These are phyloP conservation scores for Pseudomyrmex concolor DNA, from an alignment of 1,140 invertebrate genomes.

Conservation along the genomic window DNA sequence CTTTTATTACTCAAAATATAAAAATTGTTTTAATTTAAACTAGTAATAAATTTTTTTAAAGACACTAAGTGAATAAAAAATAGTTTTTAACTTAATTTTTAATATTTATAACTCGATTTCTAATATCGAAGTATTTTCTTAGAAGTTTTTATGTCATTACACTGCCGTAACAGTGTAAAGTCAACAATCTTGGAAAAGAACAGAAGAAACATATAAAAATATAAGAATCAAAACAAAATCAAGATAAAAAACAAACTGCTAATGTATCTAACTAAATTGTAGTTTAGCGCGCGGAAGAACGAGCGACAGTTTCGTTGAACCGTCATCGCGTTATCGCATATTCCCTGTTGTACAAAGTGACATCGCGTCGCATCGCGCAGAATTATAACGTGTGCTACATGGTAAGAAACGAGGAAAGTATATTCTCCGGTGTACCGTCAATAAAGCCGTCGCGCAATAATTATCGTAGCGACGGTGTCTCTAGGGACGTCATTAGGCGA, in stretches of 20 bases:
- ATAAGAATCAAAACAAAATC: neutral
- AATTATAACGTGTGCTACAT: constrained; percentile 38
- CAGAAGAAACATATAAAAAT: too few species aligned
- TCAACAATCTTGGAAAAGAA: too few species aligned
- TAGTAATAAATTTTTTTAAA: too few species aligned
- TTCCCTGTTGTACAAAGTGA: constrained; percentile 50
- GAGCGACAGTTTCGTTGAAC: constrained; percentile 16
- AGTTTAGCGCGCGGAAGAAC: constrained; percentile 21
- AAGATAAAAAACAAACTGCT: neutral
- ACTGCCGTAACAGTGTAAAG: too few species aligned
- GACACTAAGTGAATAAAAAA: too few species aligned
- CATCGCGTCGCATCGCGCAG: constrained; percentile 36
- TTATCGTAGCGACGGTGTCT: constrained; percentile 47
- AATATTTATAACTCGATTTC: too few species aligned
- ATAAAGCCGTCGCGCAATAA: constrained; percentile 57
- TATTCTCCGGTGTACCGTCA: constrained; percentile 57
- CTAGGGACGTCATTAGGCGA: constrained; percentile 50
- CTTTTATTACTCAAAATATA: too few species aligned
- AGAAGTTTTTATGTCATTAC: too few species aligned
- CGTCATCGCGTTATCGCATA: constrained; percentile 43
- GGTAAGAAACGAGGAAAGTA: constrained; percentile 28
- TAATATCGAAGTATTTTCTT: too few species aligned
- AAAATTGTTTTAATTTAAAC: too few species aligned
- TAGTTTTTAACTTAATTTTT: too few species aligned
- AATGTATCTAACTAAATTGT: constrained; percentile 32